phyloP scores from a whole-genome alignment of 1,140 invertebrate species.

The Anastrepha obliqua region DNA sequence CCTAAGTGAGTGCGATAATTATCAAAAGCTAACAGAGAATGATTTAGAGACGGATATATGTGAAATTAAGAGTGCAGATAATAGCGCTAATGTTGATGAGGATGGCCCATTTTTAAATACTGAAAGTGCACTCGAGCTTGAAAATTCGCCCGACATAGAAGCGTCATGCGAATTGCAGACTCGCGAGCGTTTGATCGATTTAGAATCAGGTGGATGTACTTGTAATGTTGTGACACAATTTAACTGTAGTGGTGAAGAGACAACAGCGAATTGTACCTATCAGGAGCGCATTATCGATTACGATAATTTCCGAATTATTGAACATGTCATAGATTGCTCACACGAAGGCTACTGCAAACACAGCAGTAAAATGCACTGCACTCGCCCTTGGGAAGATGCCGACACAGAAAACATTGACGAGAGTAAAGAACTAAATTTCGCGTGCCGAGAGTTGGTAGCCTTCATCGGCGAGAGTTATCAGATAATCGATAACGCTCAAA shows the following conservation, averaged over 20 bases:
- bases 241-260: neutral
- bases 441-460: slow-evolving; percentile 66
- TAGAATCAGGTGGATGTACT: neutral
- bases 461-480: slow-evolving; percentile 70
- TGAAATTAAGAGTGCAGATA: too few relatives aligned
- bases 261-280: slow-evolving; percentile 57
- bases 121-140: neutral
- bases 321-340: slow-evolving; percentile 71
- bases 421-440: slow-evolving; percentile 55
- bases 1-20: neutral
- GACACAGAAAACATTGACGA: neutral
- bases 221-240: neutral
- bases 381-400: neutral
- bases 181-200: slow-evolving; percentile 1
- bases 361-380: slow-evolving; percentile 21
- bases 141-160: neutral
- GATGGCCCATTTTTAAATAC: neutral
- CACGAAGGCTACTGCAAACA: slow-evolving; percentile 25
- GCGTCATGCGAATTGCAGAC: neutral
- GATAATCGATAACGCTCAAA: slow-evolving; percentile 64
- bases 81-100: neutral
- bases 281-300: slow-evolving; percentile 67
- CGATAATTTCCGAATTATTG: slow-evolving; percentile 70
- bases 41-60: too few relatives aligned
- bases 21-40: neutral